These are phyloP conservation scores for Formicarius rufipectus DNA, from an alignment of 2,113 vertebrate genomes.

Conservation along the genomic window DNA sequence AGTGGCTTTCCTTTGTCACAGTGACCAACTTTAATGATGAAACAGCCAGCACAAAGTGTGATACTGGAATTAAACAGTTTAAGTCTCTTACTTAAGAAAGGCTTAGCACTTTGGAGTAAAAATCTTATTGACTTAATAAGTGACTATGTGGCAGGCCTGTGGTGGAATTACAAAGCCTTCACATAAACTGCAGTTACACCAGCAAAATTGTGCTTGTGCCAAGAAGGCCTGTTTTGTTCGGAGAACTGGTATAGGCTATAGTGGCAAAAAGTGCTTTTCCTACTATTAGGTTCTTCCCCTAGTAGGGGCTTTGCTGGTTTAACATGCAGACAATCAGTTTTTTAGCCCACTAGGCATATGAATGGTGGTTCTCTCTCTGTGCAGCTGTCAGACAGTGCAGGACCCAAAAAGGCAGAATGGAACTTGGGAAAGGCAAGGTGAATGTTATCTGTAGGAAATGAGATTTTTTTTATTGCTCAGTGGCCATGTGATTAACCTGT, in stretches of 20 bases:
- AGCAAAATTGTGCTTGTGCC: neutral
- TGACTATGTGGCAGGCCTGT: neutral
- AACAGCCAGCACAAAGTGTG: neutral
- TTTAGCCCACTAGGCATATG: neutral
- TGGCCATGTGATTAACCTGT: neutral
- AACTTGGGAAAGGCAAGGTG: neutral
- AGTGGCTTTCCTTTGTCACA: neutral
- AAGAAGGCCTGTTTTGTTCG: neutral
- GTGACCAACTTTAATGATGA: neutral
- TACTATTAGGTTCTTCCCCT: neutral
- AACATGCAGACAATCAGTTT: neutral
- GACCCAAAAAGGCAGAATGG: neutral
- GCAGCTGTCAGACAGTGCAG: accelerated
- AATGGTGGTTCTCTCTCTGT: neutral
- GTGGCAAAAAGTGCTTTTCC: neutral
- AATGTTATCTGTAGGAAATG: neutral
- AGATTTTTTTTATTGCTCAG: neutral
- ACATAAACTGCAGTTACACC: neutral
- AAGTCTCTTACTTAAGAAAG: neutral
- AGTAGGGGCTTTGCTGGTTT: neutral
- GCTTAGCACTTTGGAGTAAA: neutral
- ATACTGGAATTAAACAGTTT: neutral
- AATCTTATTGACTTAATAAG: neutral
- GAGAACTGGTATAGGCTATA: neutral
- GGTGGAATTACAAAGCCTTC: neutral